Evolutionary conservation across 2,888 invertebrate species (phyloP), one percentile per base, ranked within the genome.

Genomic region (Diabrotica balteata): DNA sequence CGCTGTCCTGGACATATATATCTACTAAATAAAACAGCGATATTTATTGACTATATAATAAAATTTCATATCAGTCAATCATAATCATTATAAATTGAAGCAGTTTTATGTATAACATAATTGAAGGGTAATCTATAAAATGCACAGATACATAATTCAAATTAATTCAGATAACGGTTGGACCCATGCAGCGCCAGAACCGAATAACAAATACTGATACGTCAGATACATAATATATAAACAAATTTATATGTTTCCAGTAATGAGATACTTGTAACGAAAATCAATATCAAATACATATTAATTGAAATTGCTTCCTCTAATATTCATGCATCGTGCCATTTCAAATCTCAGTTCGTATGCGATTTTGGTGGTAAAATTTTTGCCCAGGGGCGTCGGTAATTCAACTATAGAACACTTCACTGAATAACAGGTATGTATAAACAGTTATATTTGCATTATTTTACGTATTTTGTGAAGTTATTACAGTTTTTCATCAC

Each of bases 221-320:
- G 63, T 67, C 67, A 63, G 54, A 58, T 67, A 65, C 46, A 65
- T 59, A 64, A 58, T 58, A 66, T 58, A 58, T 58, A 58, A 47
- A 42, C 44, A 53, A 45, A 63, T 67, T 67, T 67, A 67, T 63
- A 49, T 53, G 43, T 42, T 49, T 46, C 45, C 57, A 43, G 42
- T 59, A 63, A 67, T 67, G 58, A 61, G 61, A 62, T 58, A 62
- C 53, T 57, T 52, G 51, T 46, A 61, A 66, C 44, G 32, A 32
- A 46, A 58, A 66, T 66, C 51, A 54, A 51, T 66, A 46, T 44
- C 42, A 9, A 43, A 42, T 50, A 44, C 44, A 55, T 11, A 63
- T 55, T 63, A 63, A 63, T 55, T 63, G 63, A 63, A 63, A 63
- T 55, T 63, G 32, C 42, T 63, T 63, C 11, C 52, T 43, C 42